phyloP scores from a whole-genome alignment of 2,113 vertebrate species.

The Chamaea fasciata region DNA sequence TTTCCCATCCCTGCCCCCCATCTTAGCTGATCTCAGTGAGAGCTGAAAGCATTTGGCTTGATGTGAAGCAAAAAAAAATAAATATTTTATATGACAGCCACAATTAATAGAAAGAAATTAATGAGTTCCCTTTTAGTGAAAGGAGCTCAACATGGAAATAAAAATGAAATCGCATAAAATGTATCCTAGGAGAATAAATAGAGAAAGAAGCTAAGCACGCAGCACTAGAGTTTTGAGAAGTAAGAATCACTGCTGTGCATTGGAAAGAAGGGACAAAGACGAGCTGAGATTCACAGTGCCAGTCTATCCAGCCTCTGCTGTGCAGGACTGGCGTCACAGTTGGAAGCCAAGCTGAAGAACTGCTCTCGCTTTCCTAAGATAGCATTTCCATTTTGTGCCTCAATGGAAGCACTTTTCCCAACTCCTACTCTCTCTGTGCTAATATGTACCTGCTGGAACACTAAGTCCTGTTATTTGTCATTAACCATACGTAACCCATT shows the following conservation, averaged over 20 bases:
- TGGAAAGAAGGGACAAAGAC: not conserved
- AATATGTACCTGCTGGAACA: slow-evolving; percentile 7
- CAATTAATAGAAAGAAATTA: slow-evolving; percentile 48
- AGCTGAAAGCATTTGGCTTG: not conserved
- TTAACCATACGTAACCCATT: not conserved
- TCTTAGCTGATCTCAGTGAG: not conserved
- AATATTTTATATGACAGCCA: not conserved
- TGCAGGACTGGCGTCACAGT: slow-evolving; percentile 35
- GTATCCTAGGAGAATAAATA: slow-evolving; percentile 4
- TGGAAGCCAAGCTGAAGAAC: slow-evolving; percentile 30
- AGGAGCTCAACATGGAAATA: not conserved
- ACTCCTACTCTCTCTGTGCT: slow-evolving; percentile 11
- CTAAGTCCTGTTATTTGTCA: not conserved
- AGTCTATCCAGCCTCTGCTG: not conserved
- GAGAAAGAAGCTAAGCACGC: not conserved
- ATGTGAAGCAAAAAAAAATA: not conserved
- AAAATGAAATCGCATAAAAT: not conserved
- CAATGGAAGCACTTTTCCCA: slow-evolving; percentile 2
- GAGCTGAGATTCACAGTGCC: not conserved
- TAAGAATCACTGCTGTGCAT: not conserved
- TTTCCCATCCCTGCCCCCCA: not conserved
- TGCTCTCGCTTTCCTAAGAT: slow-evolving; percentile 31
- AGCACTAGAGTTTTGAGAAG: not conserved
- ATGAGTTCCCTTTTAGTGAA: slow-evolving; percentile 2
- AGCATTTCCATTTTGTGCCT: slow-evolving; percentile 52